Evolutionary conservation across 1,140 invertebrate species (phyloP).

Genomic region (Drosophila tropicalis): DNA sequence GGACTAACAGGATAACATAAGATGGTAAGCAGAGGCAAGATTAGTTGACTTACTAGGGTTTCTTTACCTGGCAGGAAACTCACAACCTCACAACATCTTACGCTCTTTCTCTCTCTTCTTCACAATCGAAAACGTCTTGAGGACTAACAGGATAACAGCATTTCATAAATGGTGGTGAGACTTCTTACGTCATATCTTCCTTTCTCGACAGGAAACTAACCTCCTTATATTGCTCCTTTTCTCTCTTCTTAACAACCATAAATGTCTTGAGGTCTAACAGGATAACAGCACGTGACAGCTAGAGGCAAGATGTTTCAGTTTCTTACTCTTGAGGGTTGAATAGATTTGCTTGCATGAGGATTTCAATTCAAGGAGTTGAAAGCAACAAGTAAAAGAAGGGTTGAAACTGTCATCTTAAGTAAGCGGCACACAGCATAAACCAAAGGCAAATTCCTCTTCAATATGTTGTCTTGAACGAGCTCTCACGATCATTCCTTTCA

Average conservation of each 20-base stretch:
- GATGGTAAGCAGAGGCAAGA: neutral
- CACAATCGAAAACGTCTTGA: constrained; percentile 34
- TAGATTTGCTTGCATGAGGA: constrained; percentile 18
- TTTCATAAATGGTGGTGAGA: too few species aligned
- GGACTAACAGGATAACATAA: constrained; percentile 51
- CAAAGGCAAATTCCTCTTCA: constrained; percentile 3
- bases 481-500: neutral
- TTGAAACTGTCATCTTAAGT: constrained; percentile 46
- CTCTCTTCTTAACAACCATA: constrained; percentile 13
- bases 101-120: constrained; percentile 7
- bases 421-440: constrained; percentile 49
- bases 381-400: constrained; percentile 34
- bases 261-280: constrained; percentile 48
- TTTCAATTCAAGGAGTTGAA: constrained; percentile 26
- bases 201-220: neutral
- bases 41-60: too few species aligned
- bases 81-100: too few species aligned
- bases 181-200: too few species aligned
- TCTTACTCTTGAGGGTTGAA: constrained; percentile 28
- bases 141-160: constrained; percentile 42
- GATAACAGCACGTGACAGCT: constrained; percentile 36
- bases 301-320: constrained; percentile 27
- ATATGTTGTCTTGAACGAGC: neutral
- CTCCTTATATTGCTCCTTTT: neutral
- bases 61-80: neutral